These are phyloP conservation scores for Harpalus rubripes DNA, from an alignment of 2,888 invertebrate genomes.

Conservation along the genomic window DNA sequence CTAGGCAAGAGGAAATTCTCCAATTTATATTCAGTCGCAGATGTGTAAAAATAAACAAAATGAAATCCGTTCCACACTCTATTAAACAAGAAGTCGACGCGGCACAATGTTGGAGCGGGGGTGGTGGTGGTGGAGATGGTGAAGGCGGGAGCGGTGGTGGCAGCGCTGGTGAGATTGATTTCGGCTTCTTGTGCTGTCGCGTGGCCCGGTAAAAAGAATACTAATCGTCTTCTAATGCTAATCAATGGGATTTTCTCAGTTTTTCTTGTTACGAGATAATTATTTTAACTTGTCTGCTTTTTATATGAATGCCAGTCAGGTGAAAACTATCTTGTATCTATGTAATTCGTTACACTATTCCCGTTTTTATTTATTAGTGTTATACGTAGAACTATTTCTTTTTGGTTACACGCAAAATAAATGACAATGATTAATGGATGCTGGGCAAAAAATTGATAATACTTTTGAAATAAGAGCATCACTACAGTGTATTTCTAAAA, in stretches of 20 bases:
- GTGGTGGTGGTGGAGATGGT: background rate
- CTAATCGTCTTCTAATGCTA: conserved; percentile 66
- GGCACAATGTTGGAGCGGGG: conserved; percentile 47
- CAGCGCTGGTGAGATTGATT: conserved; percentile 59
- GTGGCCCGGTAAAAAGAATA: conserved; percentile 56
- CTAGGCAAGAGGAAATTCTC: conserved; percentile 60
- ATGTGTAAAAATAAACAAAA: conserved; percentile 66
- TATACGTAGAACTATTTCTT: no score
- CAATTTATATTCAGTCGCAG: conserved; percentile 65
- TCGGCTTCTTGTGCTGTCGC: conserved; percentile 60
- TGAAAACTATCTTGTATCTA: conserved; percentile 28
- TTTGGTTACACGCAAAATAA: no score
- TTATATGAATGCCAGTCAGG: conserved; percentile 28
- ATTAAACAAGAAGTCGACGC: conserved; percentile 64
- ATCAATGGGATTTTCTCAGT: conserved; percentile 63
- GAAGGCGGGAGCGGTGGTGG: background rate
- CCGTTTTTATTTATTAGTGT: no score
- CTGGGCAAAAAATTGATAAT: no score
- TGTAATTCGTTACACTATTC: background rate
- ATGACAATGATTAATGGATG: no score
- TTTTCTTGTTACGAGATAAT: conserved; percentile 49
- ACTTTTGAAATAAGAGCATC: no score
- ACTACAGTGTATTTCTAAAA: no score
- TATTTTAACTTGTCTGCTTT: conserved; percentile 53
- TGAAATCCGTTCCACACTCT: conserved; percentile 65